Percentiles rank a stretch among this genome's conserved stretches.
Evolutionary conservation across 2,113 vertebrate genomes (phyloP).

Genomic region (Podocnemis expansa): DNA sequence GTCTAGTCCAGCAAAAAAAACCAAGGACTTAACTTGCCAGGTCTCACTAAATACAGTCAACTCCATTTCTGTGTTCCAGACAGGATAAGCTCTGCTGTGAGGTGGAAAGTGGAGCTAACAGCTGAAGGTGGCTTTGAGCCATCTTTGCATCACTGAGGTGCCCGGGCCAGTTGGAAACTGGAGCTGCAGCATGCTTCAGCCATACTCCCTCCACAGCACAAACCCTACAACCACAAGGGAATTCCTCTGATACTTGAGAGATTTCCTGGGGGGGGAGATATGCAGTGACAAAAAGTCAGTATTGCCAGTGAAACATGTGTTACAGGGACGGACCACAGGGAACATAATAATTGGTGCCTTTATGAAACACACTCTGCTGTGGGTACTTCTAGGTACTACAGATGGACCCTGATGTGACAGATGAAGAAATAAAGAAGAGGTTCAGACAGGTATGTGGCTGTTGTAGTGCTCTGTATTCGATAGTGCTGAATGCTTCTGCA

Average conservation of each 20-base stretch:
- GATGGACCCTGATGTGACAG: slow-evolving; percentile 96
- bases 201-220: background rate
- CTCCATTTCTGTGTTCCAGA: background rate
- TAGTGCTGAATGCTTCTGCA: background rate
- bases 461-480: background rate
- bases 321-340: background rate
- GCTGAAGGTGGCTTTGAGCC: background rate
- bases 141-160: background rate
- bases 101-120: background rate
- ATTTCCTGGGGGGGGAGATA: background rate
- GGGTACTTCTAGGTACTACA: slow-evolving; percentile 88
- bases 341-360: background rate
- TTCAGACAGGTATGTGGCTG: slow-evolving; percentile 88
- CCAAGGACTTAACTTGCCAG: background rate
- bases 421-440: slow-evolving; percentile 97
- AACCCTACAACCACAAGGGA: background rate
- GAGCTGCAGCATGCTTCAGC: background rate
- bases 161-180: background rate
- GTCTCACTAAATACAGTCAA: background rate
- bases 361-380: background rate
- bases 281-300: no score
- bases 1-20: no score
- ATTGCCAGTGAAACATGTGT: background rate
- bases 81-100: background rate
- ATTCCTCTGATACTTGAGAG: background rate